Percentiles rank a stretch among this genome's conserved stretches.
Evolutionary conservation across 2,113 vertebrate genomes (phyloP).

Genomic region (Oxyruncus cristatus): DNA sequence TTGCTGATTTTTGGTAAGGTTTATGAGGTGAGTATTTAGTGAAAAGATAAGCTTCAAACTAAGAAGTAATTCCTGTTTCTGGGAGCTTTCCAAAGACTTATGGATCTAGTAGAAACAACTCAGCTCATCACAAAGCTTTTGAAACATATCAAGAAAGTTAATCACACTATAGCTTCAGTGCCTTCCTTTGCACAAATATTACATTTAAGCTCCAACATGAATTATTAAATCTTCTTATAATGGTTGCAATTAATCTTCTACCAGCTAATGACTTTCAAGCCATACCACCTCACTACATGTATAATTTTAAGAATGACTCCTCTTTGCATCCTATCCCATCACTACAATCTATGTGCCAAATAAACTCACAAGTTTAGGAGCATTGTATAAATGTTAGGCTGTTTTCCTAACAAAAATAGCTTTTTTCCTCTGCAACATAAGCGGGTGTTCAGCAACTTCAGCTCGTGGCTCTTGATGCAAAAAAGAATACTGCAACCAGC

Average conservation of each 20-base stretch:
- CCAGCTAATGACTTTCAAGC: constrained; percentile 14
- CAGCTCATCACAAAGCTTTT: neutral
- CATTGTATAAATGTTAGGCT: neutral
- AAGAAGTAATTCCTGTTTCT: neutral
- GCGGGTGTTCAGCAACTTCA: neutral
- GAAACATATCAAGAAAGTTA: neutral
- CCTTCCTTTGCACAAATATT: constrained; percentile 31
- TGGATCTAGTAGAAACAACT: neutral
- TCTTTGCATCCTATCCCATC: neutral
- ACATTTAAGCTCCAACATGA: constrained; percentile 44
- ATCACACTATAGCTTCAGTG: neutral
- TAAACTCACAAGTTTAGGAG: neutral
- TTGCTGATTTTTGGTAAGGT: neutral
- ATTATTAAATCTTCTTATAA: constrained; percentile 42
- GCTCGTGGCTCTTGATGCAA: neutral
- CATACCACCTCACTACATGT: neutral
- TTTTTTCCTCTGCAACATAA: neutral
- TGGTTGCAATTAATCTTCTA: constrained; percentile 35
- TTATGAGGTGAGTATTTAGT: neutral
- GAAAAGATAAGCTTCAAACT: neutral
- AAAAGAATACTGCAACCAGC: neutral
- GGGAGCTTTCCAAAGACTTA: neutral
- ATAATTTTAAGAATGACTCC: neutral
- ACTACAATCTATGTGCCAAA: neutral
- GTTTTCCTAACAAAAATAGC: neutral